Base-by-base conservation (phyloP, 1,140 invertebrate genomes). In the Galleria mellonella region DNA sequence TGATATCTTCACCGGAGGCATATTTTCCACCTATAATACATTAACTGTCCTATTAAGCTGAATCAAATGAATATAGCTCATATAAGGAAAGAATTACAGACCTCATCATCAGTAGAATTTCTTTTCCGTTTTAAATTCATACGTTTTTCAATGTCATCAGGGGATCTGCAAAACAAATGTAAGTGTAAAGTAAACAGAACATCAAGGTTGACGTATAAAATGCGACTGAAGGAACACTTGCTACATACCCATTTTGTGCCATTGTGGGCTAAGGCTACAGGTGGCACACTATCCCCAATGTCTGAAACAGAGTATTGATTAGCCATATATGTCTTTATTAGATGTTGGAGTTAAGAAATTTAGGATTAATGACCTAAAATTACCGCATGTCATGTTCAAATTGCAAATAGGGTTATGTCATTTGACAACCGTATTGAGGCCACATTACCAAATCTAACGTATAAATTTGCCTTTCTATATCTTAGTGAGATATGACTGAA, bases 401-500 rank as follows among this genome's bases (percentile, higher is more conserved):
- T 69, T 60, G 61, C 66, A 79, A 85, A 79, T 85, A 83, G 82
- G 82, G 82, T 85, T 85, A 85, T 85, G 82, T 85, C 72, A 75
- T 63, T 84, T 83, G 78, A 73, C 75, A 76, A 81, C 67, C 63
- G 54, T 54, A 67, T 77, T 65, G 50, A 62, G 51, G 58, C 45
- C 59, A 62, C 47, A 70, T 68, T 64, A 59, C 38, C 55, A 51
- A 60, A 47, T 61, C 62, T 57, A 59, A 57, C 48, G 23, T 50
- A 39, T 48, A 43, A 42, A 28, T 36, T 31, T 40, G 14, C 15
- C n/a, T 36, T 44, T 51, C 51, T 56, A 63, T 49, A 39, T 51
- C 40, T 47, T 17, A 51, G 57, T 31, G 27, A 30, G 39, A 52
- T 31, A 41, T 50, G 57, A 50, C 38, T 47, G 29, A 47, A 46